These are phyloP conservation scores for Epicauta chinensis DNA, from an alignment of 1,140 invertebrate species.

Conservation along the genomic window DNA sequence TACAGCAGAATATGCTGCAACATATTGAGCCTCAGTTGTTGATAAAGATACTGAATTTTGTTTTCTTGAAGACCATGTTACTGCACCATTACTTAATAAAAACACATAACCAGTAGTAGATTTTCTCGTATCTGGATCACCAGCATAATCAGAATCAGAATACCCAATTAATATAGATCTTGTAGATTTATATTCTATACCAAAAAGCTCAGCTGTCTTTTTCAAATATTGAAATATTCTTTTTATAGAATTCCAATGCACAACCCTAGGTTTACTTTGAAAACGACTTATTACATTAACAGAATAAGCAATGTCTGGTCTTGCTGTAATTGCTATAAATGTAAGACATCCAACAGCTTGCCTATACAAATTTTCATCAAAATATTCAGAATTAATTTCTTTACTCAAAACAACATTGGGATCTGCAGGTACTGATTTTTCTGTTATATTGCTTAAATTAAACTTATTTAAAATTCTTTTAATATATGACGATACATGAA, in stretches of 20 bases:
- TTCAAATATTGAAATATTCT: conserved; percentile 42
- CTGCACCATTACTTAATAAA: conserved; percentile 30
- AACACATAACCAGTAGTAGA: conserved; percentile 40
- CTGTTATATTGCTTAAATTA: conserved; percentile 9
- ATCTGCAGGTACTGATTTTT: background rate
- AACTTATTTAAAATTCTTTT: conserved; percentile 13
- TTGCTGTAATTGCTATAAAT: conserved; percentile 33
- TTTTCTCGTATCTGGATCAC: conserved; percentile 30
- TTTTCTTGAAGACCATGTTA: conserved; percentile 38
- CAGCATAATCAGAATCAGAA: conserved; percentile 39
- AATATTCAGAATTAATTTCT: background rate
- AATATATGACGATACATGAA: conserved; percentile 11
- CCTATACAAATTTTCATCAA: conserved; percentile 28
- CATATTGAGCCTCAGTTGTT: conserved; percentile 43
- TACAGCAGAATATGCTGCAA: conserved; percentile 31
- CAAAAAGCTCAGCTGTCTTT: conserved; percentile 34
- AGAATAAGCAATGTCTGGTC: conserved; percentile 43
- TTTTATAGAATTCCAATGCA: conserved; percentile 38
- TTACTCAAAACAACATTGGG: background rate
- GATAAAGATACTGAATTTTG: conserved; percentile 36
- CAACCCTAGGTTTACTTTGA: conserved; percentile 20
- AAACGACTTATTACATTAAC: conserved; percentile 35
- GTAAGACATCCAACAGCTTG: conserved; percentile 41
- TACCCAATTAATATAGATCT: conserved; percentile 25
- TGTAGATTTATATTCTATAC: conserved; percentile 19